A percentile compares a stretch with the other conserved stretches of the same genome.
Evolutionary conservation across 2,888 invertebrate genomes (phyloP).

Genomic region (Leptodirus hochenwartii): DNA sequence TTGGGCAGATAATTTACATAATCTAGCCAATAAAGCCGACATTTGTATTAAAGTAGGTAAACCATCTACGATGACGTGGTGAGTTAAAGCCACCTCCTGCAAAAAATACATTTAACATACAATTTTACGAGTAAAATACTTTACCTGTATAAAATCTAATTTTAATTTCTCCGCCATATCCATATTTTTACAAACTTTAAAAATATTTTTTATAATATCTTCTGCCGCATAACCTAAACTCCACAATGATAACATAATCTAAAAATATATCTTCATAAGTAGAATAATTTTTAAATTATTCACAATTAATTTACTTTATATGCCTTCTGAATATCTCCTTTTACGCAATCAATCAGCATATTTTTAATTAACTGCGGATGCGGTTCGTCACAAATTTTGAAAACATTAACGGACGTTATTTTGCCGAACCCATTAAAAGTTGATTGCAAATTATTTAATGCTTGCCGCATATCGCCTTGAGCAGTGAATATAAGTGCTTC

Average conservation of each 20-base stretch:
- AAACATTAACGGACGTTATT: conserved; percentile 87
- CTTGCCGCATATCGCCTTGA: conserved; percentile 97
- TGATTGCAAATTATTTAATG: conserved; percentile 91
- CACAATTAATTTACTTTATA: conserved; percentile 36
- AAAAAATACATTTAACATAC: conserved; percentile 5
- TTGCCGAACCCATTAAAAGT: conserved; percentile 82
- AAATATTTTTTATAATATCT: conserved; percentile 89
- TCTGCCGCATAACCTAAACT: conserved; percentile 90
- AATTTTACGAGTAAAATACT: conserved; percentile 8
- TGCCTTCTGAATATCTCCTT: conserved; percentile 69
- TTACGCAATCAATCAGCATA: conserved; percentile 72
- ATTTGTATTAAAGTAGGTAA: conserved; percentile 75
- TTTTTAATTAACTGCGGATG: conserved; percentile 85
- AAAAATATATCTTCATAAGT: conserved; percentile 11
- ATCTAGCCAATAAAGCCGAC: conserved; percentile 68
- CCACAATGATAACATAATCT: conserved; percentile 78
- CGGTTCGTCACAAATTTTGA: conserved; percentile 98
- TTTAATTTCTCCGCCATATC: conserved; percentile 65
- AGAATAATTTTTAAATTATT: conserved; percentile 1
- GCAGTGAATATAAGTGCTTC: conserved; percentile 96
- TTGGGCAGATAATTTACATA: conserved; percentile 41
- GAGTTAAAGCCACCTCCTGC: conserved; percentile 78
- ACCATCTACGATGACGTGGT: conserved; percentile 82
- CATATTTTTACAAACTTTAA: conserved; percentile 81
- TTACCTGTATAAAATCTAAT: conserved; percentile 64